Base-by-base conservation (phyloP, 2,113 vertebrate species). In the Heterotilapia buettikoferi region DNA sequence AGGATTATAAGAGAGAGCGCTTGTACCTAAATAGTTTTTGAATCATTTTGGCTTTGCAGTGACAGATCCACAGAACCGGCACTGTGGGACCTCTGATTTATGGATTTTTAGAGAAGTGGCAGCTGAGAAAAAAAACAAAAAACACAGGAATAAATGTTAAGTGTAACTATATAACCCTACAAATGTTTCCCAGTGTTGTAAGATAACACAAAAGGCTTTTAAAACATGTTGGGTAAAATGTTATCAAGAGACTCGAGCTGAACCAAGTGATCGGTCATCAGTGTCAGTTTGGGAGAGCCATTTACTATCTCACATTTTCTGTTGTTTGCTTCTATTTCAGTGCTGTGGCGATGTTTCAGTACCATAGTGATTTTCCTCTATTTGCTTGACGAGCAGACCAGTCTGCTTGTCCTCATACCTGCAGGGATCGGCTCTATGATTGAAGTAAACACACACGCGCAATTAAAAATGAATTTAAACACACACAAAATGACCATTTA, bases 331-430 rank as follows among this genome's bases (percentile, higher is more conserved):
- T 89, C 18, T 85, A 24, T 87, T 3, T 53, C 80, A 97, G 99
- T 99, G 87, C 97, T 99, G 81, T 99, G 99, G 99, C 95, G 99
- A 68, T 99, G 98, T 92, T 99, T 99, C 90, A 99, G 99, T 94
- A 99, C 98, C 6, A 97, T 99, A 6, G 97, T 99, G 85, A 98
- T 99, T 90, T 99, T 99, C 95, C 97, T 99, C 53, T 99, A 99
- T 94, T 96, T 99, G 93, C 93, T 99, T 93, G 98, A 99, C 79
- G 97, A 99, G 93, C 98, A 99, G 94, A 99, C 98, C 16, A 99
- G 98, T 94, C 94, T 99, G 68, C 95, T 99, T 40, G 98, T 99
- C 5, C 97, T 99, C 92, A 96, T 99, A 59, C 99, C 99, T 0
- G 98, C 99, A 14, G 99, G 98, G 9, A 4, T 99, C 9, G 99